phyloP scores from a whole-genome alignment of 2,113 vertebrate species.

The Poeciliopsis turrubarensis region DNA sequence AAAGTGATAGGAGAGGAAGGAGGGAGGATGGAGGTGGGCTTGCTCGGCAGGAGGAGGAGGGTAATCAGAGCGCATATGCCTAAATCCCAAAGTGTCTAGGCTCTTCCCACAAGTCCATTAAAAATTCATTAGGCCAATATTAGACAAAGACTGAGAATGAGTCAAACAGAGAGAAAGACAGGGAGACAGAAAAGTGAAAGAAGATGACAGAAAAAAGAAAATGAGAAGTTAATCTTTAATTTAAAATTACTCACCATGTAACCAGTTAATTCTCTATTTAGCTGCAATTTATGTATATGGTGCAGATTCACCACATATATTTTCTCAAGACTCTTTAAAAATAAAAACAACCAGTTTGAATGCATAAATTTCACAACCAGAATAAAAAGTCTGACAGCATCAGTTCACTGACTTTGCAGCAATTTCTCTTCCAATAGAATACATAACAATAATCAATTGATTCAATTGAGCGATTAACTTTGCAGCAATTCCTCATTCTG shows the following conservation, averaged over 20 bases:
- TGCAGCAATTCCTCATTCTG: too few species aligned
- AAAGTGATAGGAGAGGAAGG: slow-evolving; percentile 48
- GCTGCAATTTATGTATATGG: neutral
- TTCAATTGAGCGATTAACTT: neutral
- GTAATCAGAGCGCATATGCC: slow-evolving; percentile 71
- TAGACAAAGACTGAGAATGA: slow-evolving; percentile 41
- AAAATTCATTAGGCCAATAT: slow-evolving; percentile 73
- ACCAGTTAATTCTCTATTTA: neutral
- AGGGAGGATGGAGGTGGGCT: slow-evolving; percentile 41
- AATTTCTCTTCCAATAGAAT: too few species aligned
- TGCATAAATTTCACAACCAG: too few species aligned
- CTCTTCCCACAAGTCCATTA: slow-evolving; percentile 76
- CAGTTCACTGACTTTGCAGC: neutral
- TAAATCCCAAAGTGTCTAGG: slow-evolving; percentile 71
- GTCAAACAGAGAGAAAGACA: slow-evolving; percentile 30
- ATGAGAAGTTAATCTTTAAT: neutral
- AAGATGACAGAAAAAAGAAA: neutral
- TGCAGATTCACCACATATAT: neutral
- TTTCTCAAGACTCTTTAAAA: too few species aligned
- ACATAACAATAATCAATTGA: too few species aligned
- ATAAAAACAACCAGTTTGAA: too few species aligned
- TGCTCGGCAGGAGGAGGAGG: slow-evolving; percentile 41
- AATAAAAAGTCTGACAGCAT: neutral
- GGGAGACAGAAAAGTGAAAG: slow-evolving; percentile 19
- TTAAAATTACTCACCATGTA: neutral